phyloP scores from a whole-genome alignment of 2,797 vertebrate species.

The Anas bernieri region DNA sequence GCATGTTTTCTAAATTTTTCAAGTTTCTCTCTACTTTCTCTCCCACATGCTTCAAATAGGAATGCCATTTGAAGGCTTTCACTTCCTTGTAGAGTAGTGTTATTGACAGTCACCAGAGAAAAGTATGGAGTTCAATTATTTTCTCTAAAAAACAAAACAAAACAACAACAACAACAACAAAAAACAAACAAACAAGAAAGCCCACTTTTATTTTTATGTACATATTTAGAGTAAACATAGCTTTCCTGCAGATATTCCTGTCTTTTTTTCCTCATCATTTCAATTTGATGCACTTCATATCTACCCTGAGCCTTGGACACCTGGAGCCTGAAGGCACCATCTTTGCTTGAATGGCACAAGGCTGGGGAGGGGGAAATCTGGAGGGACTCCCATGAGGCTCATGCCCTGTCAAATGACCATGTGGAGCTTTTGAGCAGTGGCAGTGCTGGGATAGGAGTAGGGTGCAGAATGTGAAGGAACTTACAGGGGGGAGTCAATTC shows the following conservation, averaged over 20 bases:
- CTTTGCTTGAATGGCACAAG: background rate
- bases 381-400: background rate
- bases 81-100: background rate
- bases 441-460: background rate
- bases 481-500: background rate
- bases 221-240: background rate
- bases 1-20: background rate
- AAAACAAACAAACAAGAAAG: background rate
- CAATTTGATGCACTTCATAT: background rate
- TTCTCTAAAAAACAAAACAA: background rate
- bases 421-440: fast-evolving
- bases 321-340: background rate
- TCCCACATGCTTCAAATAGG: background rate
- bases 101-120: background rate
- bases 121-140: background rate
- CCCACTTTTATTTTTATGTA: background rate
- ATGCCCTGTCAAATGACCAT: too few species aligned
- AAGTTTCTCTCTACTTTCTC: background rate
- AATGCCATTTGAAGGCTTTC: background rate
- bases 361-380: background rate
- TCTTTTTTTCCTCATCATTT: background rate
- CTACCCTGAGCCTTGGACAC: background rate
- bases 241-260: background rate
- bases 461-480: background rate
- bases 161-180: too few species aligned